phyloP scores from a whole-genome alignment of 2,888 invertebrate genomes.

The Folsomia manolachei region DNA sequence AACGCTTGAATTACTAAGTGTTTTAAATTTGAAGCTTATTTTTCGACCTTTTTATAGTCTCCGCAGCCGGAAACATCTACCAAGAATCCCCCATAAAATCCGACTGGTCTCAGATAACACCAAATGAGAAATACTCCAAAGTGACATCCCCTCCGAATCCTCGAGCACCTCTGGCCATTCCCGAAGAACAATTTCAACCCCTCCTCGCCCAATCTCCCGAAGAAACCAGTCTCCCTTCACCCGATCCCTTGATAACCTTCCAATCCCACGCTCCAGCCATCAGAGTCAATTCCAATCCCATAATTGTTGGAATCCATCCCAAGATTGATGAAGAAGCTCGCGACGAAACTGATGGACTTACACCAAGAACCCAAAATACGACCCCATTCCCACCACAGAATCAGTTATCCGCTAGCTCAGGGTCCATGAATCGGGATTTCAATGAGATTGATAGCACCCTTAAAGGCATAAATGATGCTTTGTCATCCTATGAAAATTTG shows the following conservation, averaged over 20 bases:
- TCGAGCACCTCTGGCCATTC: not conserved
- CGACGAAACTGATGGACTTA: not conserved
- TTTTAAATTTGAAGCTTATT: not conserved
- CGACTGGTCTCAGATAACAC: not conserved
- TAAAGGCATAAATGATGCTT: conserved; percentile 22
- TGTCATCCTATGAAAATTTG: conserved; percentile 34
- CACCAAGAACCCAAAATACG: not conserved
- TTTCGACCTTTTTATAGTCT: no score
- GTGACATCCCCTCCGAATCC: not conserved
- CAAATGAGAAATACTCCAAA: not conserved
- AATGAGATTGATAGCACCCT: conserved; percentile 17
- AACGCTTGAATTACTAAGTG: no score
- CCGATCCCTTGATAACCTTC: not conserved
- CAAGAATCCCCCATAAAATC: not conserved
- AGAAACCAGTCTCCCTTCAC: not conserved
- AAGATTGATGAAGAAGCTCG: not conserved
- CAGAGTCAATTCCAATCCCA: not conserved
- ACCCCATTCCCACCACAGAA: conserved; percentile 7
- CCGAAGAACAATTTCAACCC: not conserved
- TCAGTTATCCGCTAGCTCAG: not conserved
- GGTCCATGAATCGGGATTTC: not conserved
- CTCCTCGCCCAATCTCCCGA: not conserved
- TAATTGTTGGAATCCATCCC: conserved; percentile 5
- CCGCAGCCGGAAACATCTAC: not conserved
- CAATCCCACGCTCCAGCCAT: not conserved